phyloP scores from a whole-genome alignment of 2,113 vertebrate genomes.

The Chlorodrepanis virens region DNA sequence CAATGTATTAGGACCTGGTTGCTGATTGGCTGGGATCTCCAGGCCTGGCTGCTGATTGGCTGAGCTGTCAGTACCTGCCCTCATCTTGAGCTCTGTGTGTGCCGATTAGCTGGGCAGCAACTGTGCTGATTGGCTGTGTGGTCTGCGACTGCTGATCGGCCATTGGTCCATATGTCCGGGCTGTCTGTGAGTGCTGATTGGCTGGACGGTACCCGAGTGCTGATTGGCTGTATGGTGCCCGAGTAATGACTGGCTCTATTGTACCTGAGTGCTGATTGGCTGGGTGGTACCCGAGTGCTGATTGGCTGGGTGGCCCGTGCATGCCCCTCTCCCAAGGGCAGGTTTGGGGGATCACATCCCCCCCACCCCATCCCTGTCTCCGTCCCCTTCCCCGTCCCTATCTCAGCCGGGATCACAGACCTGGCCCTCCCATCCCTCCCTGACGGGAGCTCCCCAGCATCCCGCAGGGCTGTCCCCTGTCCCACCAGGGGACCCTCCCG shows the following conservation, averaged over 20 bases:
- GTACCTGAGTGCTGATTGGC: background rate
- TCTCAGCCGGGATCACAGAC: background rate
- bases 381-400: background rate
- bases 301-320: background rate
- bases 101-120: background rate
- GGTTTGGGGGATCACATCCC: background rate
- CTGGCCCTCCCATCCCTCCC: background rate
- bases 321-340: background rate
- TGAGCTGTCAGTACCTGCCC: background rate
- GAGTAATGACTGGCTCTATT: background rate
- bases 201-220: accelerated
- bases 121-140: background rate
- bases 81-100: background rate
- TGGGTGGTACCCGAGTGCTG: accelerated
- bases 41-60: background rate
- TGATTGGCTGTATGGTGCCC: background rate
- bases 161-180: background rate
- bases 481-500: too few relatives aligned
- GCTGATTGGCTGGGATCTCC: background rate
- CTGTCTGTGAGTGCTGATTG: background rate
- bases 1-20: accelerated
- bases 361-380: too few relatives aligned
- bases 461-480: too few relatives aligned
- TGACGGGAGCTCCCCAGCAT: background rate
- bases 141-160: background rate